Percentiles rank a stretch among this genome's conserved stretches.
These are phyloP conservation scores for Tipula unca DNA, from an alignment of 2,888 invertebrate genomes.

Conservation along the genomic window DNA sequence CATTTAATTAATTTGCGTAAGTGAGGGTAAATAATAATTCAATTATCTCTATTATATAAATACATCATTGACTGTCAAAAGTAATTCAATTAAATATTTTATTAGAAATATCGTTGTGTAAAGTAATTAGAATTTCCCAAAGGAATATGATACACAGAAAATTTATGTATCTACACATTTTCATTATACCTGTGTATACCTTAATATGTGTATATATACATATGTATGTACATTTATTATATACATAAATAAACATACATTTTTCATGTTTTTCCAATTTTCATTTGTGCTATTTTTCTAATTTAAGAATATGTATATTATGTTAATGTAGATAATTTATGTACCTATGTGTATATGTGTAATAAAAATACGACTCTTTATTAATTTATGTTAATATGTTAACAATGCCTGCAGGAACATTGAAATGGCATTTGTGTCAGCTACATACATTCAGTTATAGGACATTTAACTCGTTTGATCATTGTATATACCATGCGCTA, in stretches of 20 bases:
- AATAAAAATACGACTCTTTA: background rate
- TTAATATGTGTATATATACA: no score
- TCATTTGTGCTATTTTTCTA: background rate
- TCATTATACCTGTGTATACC: background rate
- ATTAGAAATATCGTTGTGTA: background rate
- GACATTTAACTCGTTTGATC: no score
- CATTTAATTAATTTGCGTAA: no score
- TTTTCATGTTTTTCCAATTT: background rate
- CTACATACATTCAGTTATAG: no score
- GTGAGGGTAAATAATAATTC: background rate
- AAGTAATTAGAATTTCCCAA: background rate
- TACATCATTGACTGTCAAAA: background rate
- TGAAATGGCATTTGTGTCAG: no score
- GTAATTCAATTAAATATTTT: background rate
- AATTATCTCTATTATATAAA: background rate
- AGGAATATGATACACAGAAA: background rate
- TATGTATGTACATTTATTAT: no score
- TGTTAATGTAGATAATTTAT: background rate
- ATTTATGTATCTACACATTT: background rate
- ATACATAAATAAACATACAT: background rate
- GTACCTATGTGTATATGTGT: background rate
- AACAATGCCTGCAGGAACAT: background rate
- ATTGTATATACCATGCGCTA: no score
- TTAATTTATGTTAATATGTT: background rate
- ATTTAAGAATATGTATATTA: background rate